phyloP scores from a whole-genome alignment of 2,888 invertebrate species.

The Kryphioiulus occultus region DNA sequence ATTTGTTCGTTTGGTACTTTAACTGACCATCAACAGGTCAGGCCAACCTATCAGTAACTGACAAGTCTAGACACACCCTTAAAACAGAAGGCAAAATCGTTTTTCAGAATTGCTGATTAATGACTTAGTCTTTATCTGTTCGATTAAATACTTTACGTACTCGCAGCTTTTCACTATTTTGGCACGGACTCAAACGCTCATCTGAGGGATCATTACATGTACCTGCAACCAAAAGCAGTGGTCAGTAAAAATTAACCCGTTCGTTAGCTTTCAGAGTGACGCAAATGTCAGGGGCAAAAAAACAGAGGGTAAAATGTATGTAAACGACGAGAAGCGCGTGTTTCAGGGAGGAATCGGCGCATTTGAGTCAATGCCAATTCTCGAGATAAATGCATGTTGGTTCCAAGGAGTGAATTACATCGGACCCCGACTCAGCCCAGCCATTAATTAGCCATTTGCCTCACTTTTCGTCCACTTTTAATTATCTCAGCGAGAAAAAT shows the following conservation, averaged over 20 bases:
- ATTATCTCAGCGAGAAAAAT: background rate
- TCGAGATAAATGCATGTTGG: background rate
- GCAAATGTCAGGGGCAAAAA: background rate
- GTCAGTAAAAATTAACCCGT: background rate
- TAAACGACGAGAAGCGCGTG: background rate
- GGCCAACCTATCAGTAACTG: background rate
- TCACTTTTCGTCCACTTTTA: background rate
- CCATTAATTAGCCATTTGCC: conserved; percentile 9
- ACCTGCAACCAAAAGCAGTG: background rate
- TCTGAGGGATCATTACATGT: background rate
- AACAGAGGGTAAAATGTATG: background rate
- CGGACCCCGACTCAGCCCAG: background rate
- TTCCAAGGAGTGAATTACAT: background rate
- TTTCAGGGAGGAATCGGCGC: background rate
- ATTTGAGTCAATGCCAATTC: conserved; percentile 9
- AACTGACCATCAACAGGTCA: too few relatives aligned
- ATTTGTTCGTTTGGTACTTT: too few relatives aligned
- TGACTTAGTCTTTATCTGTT: background rate
- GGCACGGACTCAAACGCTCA: background rate
- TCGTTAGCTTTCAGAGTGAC: background rate
- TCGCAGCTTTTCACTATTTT: background rate
- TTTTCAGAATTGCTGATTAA: background rate
- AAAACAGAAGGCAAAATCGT: background rate
- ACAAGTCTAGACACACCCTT: background rate
- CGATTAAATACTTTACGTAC: conserved; percentile 16